Conservation (phyloP, 2,113 vertebrate species). For the Coreoperca whiteheadi region DNA sequence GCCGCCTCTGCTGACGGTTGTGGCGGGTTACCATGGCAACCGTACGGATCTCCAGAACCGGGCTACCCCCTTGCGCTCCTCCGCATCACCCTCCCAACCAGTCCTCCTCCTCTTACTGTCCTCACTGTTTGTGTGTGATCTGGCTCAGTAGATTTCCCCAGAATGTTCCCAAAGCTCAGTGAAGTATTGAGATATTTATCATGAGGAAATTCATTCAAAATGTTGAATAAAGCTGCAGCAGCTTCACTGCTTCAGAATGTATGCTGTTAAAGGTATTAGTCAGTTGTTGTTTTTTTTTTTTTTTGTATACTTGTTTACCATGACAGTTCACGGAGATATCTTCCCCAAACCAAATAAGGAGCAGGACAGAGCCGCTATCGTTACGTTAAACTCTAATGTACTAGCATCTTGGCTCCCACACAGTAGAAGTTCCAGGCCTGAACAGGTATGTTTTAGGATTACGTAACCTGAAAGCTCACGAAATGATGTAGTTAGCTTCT, state of each 20-base stretch:
- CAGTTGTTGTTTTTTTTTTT: neutral
- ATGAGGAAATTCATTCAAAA: neutral
- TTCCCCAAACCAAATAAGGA: neutral
- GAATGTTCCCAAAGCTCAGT: constrained; percentile 2
- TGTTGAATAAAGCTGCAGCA: too few relatives aligned
- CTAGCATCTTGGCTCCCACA: neutral
- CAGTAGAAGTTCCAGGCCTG: neutral
- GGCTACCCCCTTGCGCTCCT: constrained; percentile 16
- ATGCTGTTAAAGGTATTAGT: neutral
- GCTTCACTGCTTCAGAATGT: neutral
- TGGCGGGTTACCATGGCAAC: constrained; percentile 82
- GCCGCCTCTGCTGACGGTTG: constrained; percentile 74
- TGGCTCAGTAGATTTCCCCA: constrained; percentile 74
- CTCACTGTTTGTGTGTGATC: constrained; percentile 32
- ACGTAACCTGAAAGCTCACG: neutral
- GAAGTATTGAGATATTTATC: neutral
- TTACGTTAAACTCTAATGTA: neutral
- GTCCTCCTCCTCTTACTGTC: constrained; percentile 17
- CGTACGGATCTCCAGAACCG: constrained; percentile 69
- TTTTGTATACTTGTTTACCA: neutral
- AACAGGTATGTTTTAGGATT: neutral
- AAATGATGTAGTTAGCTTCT: neutral
- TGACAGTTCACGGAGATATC: neutral
- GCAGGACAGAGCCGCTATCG: neutral
- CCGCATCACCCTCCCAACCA: constrained; percentile 1